Percentiles rank a stretch among this genome's conserved stretches.
These are phyloP conservation scores for Delichon dasypus DNA, from an alignment of 2,797 vertebrate species.

Conservation along the genomic window DNA sequence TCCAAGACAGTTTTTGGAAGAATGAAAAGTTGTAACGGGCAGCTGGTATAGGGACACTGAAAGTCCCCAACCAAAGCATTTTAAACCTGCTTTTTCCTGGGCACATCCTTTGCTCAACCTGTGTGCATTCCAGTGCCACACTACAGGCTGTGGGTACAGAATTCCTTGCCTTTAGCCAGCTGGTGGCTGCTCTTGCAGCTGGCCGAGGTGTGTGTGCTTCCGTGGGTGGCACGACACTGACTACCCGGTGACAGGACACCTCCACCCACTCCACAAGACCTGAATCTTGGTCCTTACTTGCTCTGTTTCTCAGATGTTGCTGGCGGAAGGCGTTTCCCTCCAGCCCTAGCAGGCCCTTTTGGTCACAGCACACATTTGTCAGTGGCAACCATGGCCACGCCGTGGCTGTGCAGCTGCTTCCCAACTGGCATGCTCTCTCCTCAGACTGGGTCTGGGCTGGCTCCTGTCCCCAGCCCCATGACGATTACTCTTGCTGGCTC, in stretches of 20 bases:
- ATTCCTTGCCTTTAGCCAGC: neutral
- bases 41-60: no score
- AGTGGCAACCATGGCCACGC: neutral
- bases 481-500: neutral
- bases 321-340: neutral
- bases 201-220: neutral
- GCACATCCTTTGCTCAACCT: no score
- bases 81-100: neutral
- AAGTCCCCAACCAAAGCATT: neutral
- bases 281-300: neutral
- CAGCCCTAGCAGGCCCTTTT: neutral
- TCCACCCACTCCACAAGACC: fast-evolving
- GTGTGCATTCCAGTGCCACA: fast-evolving
- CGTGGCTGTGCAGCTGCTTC: slow-evolving; percentile 10
- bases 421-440: neutral
- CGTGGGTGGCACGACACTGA: neutral
- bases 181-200: neutral
- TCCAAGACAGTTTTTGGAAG: neutral
- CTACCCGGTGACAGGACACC: fast-evolving
- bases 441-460: neutral
- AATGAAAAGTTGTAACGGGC: neutral
- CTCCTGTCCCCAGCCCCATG: neutral
- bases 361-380: neutral
- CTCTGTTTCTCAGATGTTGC: neutral
- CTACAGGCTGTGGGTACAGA: neutral